These are phyloP conservation scores for Mustela lutreola DNA, from an alignment of 2,113 vertebrate species.

Conservation along the genomic window DNA sequence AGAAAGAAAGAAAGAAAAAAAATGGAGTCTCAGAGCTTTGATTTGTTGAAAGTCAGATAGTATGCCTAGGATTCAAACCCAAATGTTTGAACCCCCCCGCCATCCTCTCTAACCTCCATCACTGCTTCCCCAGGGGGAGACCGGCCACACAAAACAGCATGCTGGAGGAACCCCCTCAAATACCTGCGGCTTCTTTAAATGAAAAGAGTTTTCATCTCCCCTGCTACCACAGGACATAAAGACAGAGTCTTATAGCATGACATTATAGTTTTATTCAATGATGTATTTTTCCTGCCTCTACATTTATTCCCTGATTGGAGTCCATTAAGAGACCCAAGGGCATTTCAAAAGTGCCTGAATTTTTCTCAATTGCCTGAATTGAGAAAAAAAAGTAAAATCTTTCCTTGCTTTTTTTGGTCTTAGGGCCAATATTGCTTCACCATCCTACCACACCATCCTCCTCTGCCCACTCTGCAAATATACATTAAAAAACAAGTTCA, in stretches of 20 bases:
- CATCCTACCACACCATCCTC: not conserved
- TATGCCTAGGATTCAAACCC: not conserved
- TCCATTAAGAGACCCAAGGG: not conserved
- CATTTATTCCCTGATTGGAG: not conserved
- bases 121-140: not conserved
- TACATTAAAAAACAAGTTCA: constrained; percentile 8
- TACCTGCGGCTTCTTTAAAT: not conserved
- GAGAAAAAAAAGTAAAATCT: constrained; percentile 3
- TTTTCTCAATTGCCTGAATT: not conserved
- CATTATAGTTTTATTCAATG: not conserved
- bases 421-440: not conserved
- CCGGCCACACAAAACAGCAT: not conserved
- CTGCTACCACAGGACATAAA: not conserved
- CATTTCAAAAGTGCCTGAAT: not conserved
- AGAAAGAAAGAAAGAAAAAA: not conserved
- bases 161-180: not conserved
- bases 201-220: not conserved
- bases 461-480: not conserved
- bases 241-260: not conserved
- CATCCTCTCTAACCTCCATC: not conserved
- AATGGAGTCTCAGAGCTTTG: not conserved
- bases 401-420: not conserved
- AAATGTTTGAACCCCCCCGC: not conserved
- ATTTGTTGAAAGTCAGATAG: not conserved
- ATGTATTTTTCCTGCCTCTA: constrained; percentile 6